Base-by-base conservation (phyloP, 2,113 vertebrate species). In the Egretta garzetta region DNA sequence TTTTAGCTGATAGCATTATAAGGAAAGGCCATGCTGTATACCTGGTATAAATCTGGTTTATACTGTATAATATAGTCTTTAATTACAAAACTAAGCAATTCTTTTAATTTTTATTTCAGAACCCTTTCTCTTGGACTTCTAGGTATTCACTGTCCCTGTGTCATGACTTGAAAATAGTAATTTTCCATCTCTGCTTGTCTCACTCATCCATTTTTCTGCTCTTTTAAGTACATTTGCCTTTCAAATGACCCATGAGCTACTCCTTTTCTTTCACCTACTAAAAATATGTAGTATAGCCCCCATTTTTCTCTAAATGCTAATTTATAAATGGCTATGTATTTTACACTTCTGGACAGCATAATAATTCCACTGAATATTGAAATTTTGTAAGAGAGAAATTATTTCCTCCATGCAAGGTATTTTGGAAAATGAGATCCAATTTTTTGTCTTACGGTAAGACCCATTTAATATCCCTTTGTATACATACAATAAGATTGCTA, bases 131-230 rank as follows among this genome's bases (percentile, higher is more conserved):
- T 41, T 30, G 6, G 9, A 68, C 10, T 71, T 93, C 24, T 58
- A 33, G 16, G 9, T 81, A 32, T n/a, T 58, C 0, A 0, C 5
- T 58, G 8, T 43, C 10, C 12, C 52, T 58, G 8, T 43, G 9
- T 39, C 50, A 39, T 33, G 28, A 73, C 4, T 62, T 53, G 18
- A 80, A 79, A 90, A 75, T 7, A 76, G 28, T 23, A 14, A 52
- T 43, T 68, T 91, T 73, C 16, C 2, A 14, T 24, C 33, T 77
- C 32, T 93, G 1, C 10, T 45, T 14, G 5, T 74, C 22, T 59
- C 18, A 43, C 2, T 14, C 3, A 41, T 66, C 32, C 1, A 43
- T 41, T 62, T 58, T 86, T 21, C 47, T 43, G 2, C 6, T 47
- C 18, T 74, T 90, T 53, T 47, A 43, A 30, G 4, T 67, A 14